phyloP scores from a whole-genome alignment of 2,888 invertebrate species.

The Melitaea athalia region DNA sequence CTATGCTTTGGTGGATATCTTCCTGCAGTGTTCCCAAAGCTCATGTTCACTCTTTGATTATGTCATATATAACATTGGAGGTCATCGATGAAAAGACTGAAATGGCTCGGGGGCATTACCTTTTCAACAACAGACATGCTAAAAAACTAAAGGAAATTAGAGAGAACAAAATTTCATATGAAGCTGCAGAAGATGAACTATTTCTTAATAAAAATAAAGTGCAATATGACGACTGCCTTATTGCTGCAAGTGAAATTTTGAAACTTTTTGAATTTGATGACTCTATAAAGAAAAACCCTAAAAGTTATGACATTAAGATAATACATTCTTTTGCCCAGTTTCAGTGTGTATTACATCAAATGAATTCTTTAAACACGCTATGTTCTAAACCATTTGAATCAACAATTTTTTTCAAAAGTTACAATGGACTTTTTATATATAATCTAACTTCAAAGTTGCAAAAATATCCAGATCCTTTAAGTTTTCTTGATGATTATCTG shows the following conservation, averaged over 20 bases:
- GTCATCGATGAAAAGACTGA: slow-evolving; percentile 83
- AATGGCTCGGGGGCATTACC: slow-evolving; percentile 70
- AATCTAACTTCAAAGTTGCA: slow-evolving; percentile 86
- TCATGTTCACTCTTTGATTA: slow-evolving; percentile 81
- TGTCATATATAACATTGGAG: slow-evolving; percentile 82
- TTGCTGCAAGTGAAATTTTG: slow-evolving; percentile 82
- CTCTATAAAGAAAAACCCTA: slow-evolving; percentile 77
- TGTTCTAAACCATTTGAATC: slow-evolving; percentile 82
- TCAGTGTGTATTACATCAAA: slow-evolving; percentile 83
- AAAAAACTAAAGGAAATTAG: slow-evolving; percentile 62
- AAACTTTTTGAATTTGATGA: slow-evolving; percentile 82
- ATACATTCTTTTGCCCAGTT: slow-evolving; percentile 86
- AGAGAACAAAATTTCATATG: slow-evolving; percentile 39
- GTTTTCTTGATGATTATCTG: slow-evolving; percentile 79
- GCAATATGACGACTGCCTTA: slow-evolving; percentile 80
- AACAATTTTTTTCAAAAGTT: slow-evolving; percentile 83
- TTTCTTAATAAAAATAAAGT: slow-evolving; percentile 76
- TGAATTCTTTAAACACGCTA: slow-evolving; percentile 84
- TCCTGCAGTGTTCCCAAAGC: slow-evolving; percentile 65
- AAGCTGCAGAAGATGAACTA: slow-evolving; percentile 52
- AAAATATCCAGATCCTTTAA: slow-evolving; percentile 76
- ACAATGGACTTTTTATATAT: slow-evolving; percentile 89
- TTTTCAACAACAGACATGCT: slow-evolving; percentile 74
- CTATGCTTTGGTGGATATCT: slow-evolving; percentile 83
- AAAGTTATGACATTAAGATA: slow-evolving; percentile 79